A percentile compares a stretch with the other conserved stretches of the same genome.
These are phyloP conservation scores for Heptranchias perlo DNA, from an alignment of 2,113 vertebrate genomes.

Conservation along the genomic window DNA sequence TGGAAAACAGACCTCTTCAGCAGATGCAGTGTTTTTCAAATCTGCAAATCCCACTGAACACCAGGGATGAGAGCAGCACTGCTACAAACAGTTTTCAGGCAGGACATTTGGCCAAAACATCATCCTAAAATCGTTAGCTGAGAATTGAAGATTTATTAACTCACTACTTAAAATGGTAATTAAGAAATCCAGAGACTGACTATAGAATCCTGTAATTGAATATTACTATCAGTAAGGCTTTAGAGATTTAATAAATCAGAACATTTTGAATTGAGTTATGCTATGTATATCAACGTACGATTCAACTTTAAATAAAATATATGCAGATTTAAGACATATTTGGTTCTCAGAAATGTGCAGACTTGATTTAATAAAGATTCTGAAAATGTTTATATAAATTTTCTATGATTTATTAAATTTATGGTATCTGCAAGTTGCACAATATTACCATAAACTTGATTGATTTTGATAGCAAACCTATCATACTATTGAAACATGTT, in stretches of 20 bases:
- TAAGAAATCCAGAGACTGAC: background rate
- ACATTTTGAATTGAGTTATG: background rate
- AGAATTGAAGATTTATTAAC: background rate
- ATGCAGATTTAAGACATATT: background rate
- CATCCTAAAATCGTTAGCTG: background rate
- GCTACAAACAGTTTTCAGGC: background rate
- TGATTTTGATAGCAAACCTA: no score
- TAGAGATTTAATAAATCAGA: background rate
- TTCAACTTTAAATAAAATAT: background rate
- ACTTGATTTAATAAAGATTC: background rate
- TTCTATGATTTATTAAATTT: background rate
- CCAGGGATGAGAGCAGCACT: background rate
- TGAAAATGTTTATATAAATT: background rate
- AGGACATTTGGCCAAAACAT: background rate
- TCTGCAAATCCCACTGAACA: background rate
- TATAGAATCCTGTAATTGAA: background rate
- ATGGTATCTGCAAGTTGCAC: background rate
- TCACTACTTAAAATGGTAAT: background rate
- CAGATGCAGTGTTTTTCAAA: background rate
- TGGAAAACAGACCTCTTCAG: background rate
- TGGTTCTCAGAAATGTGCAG: background rate
- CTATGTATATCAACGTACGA: background rate
- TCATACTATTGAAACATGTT: background rate
- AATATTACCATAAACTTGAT: background rate
- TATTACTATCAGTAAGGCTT: background rate